Percentiles rank a stretch among this genome's conserved stretches.
Evolutionary conservation across 2,113 vertebrate genomes (phyloP).

Genomic region (Xyrauchen texanus): DNA sequence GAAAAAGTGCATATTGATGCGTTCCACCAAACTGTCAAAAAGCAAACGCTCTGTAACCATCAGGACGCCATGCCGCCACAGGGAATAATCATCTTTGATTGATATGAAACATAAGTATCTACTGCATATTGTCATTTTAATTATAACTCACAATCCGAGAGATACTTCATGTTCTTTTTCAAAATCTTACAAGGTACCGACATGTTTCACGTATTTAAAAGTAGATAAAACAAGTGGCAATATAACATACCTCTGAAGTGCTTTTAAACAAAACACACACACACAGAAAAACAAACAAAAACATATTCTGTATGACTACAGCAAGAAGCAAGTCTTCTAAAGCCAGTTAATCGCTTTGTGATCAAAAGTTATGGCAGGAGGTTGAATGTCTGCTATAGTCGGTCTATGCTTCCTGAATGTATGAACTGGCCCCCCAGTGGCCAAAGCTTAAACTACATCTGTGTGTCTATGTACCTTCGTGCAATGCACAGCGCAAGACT

Average conservation of each 20-base stretch:
- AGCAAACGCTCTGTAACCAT: neutral
- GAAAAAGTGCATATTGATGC: constrained; percentile 32
- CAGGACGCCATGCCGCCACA: neutral
- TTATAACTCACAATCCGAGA: neutral
- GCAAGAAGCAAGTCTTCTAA: too few species aligned
- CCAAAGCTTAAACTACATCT: too few species aligned
- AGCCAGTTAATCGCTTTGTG: too few species aligned
- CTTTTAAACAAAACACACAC: neutral
- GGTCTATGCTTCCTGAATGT: too few species aligned
- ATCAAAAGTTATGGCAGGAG: too few species aligned
- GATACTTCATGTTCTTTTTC: neutral
- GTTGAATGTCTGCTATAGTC: too few species aligned
- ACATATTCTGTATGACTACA: too few species aligned
- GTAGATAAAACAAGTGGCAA: neutral
- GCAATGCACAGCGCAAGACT: too few species aligned
- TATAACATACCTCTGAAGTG: neutral
- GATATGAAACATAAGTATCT: constrained; percentile 6
- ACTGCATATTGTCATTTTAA: neutral
- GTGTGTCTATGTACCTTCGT: too few species aligned
- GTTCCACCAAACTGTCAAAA: neutral
- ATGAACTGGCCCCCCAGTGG: too few species aligned
- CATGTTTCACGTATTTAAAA: neutral
- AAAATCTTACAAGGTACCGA: neutral
- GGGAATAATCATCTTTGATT: constrained; percentile 5
- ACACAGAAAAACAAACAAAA: too few species aligned